Base-by-base conservation (phyloP, 1,140 invertebrate genomes). In the Drosophila ironensis region DNA sequence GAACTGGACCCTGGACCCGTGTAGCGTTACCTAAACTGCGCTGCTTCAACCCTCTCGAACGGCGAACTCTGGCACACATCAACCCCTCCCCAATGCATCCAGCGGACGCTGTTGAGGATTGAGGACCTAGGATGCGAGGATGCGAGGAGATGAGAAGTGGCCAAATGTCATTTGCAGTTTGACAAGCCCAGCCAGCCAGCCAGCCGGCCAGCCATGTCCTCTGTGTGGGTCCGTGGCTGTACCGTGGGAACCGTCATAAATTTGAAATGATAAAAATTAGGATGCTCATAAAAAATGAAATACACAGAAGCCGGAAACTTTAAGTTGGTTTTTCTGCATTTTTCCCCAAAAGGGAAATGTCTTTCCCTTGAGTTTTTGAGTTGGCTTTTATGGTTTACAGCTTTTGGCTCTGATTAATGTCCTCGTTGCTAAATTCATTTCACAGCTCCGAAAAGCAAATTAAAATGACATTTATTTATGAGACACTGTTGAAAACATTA, bases 131-230 rank as follows among this genome's bases (percentile, higher is more conserved):
- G n/a, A n/a, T n/a, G n/a, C n/a, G n/a, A 48, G 40, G 42, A 54
- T 48, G 35, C 24, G 54, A 72, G 35, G 16, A 27, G 54, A 84
- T 81, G 78, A 69, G 68, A 78, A 82, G 73, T 78, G 78, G 73
- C 80, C 80, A 86, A 82, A 84, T 82, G 78, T 82, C 78, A 82
- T 82, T 82, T 84, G 80, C 78, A 82, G 78, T 71, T 66, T 78
- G 70, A 84, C 80, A 66, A 41, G 42, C 25, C 41, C 40, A 45
- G 16, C 35, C 38, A 46, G n/a, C n/a, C n/a, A n/a, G 28, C 47
- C 67, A 71, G n/a, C 41, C 40, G 38, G 16, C 35, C 38, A 46
- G 28, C 47, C 67, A 71, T 57, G 45, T 48, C 20, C 27, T 48
- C 22, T 11, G 42, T 41, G 11, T 42, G 27, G 11, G 24, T 25